Base-by-base conservation (phyloP, 2,888 invertebrate species). In the Eupithecia subumbrata region DNA sequence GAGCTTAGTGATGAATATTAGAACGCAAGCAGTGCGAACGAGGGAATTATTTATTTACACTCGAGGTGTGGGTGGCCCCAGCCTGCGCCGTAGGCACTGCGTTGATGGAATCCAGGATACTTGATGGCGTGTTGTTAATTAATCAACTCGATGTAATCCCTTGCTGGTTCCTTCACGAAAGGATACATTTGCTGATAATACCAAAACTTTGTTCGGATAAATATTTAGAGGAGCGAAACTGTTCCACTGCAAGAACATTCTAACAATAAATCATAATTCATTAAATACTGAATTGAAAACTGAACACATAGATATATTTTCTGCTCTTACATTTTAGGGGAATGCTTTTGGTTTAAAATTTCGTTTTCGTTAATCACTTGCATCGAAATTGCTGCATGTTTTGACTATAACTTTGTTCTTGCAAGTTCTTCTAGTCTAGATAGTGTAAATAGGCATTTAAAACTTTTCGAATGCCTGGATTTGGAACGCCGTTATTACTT, bases 21-120 rank as follows among this genome's bases (percentile, higher is more conserved):
- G 63, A 83, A 67, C 75, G 73, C 73, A 77, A 77, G 79, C 82
- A 75, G 78, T 79, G 81, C 78, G 79, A 81, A 79, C 71, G 74
- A 67, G 76, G 74, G 75, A 82, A 84, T 85, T 74, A 84, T 85
- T 82, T 84, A 84, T 84, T 83, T 76, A 81, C 72, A 78, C 76
- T 76, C 71, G 76, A 81, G 71, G 37, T 67, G 52, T 73, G 75
- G 72, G 70, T 52, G 69, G 73, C 73, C 71, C 71, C 69, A 70
- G 71, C 73, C 73, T 69, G 37, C 68, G 66, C 68, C 64, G 64
- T 69, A 56, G 66, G 72, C 63, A 72, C 76, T 72, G 72, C 69
- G 66, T 72, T 75, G 74, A 72, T 67, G 73, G 69, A 80, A 76
- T 80, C 72, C 78, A 79, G 72, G 74, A 71, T 74, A 71, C 70